Evolutionary conservation across 2,113 vertebrate species (phyloP).

Genomic region (Micronisus gabar): DNA sequence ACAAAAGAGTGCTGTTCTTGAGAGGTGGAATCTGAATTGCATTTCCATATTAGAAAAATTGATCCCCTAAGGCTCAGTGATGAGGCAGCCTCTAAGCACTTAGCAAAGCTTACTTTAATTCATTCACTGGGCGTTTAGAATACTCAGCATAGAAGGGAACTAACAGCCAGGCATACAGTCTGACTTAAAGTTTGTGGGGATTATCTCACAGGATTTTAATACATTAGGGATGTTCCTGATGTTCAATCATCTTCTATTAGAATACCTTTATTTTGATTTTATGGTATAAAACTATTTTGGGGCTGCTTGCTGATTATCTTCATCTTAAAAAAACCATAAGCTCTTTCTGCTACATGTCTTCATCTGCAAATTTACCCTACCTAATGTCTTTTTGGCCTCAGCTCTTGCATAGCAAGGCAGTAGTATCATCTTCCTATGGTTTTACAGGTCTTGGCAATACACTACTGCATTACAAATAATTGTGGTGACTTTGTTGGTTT

Average conservation of each 20-base stretch:
- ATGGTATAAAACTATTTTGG: neutral
- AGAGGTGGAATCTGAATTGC: neutral
- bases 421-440: neutral
- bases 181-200: neutral
- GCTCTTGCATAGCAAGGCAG: neutral
- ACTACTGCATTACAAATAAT: neutral
- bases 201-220: neutral
- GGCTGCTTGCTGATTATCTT: neutral
- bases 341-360: neutral
- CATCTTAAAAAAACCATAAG: neutral
- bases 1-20: neutral
- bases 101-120: slow-evolving; percentile 1
- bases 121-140: neutral
- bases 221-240: neutral
- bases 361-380: neutral
- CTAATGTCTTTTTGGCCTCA: neutral
- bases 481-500: neutral
- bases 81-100: neutral
- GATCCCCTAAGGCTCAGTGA: neutral
- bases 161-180: neutral
- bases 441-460: neutral
- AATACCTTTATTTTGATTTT: neutral
- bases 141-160: neutral
- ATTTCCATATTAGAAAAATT: neutral
- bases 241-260: neutral